Percentiles rank a stretch among this genome's conserved stretches.
These are phyloP conservation scores for Drosophila lacertosa DNA, from an alignment of 1,140 invertebrate genomes.

Conservation along the genomic window DNA sequence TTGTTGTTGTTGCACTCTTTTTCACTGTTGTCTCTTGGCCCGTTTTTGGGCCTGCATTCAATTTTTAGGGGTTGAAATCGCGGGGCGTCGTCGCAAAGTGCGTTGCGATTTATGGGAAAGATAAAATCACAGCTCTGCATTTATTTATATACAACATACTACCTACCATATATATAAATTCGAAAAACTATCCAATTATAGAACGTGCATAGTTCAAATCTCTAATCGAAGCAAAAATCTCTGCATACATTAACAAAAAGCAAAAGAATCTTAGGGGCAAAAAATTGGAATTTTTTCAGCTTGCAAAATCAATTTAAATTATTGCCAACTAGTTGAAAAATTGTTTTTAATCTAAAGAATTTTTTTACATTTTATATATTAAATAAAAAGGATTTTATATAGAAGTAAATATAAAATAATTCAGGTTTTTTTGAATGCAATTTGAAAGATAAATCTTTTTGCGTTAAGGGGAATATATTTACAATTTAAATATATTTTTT, in stretches of 20 bases:
- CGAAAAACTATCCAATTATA: slow-evolving; percentile 18
- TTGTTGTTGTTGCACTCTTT: slow-evolving; percentile 15
- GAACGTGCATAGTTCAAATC: background rate
- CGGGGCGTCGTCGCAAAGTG: slow-evolving; percentile 46
- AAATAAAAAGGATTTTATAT: no score
- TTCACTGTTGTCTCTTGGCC: slow-evolving; percentile 34
- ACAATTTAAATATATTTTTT: no score
- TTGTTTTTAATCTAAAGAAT: no score
- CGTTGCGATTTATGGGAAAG: slow-evolving; percentile 69
- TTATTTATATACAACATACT: background rate
- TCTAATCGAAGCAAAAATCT: background rate
- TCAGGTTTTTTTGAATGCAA: no score
- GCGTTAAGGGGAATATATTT: no score
- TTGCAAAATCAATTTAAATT: no score
- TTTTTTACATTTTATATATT: no score
- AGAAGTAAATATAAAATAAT: no score
- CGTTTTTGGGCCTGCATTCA: slow-evolving; percentile 30
- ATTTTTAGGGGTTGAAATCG: slow-evolving; percentile 65
- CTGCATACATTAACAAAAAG: background rate
- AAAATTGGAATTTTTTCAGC: no score
- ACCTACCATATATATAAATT: background rate
- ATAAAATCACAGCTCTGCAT: slow-evolving; percentile 35
- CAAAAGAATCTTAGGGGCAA: no score
- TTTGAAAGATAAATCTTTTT: no score
- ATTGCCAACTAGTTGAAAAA: no score